Base-by-base conservation (phyloP, 2,113 vertebrate genomes). In the Callocephalon fimbriatum region DNA sequence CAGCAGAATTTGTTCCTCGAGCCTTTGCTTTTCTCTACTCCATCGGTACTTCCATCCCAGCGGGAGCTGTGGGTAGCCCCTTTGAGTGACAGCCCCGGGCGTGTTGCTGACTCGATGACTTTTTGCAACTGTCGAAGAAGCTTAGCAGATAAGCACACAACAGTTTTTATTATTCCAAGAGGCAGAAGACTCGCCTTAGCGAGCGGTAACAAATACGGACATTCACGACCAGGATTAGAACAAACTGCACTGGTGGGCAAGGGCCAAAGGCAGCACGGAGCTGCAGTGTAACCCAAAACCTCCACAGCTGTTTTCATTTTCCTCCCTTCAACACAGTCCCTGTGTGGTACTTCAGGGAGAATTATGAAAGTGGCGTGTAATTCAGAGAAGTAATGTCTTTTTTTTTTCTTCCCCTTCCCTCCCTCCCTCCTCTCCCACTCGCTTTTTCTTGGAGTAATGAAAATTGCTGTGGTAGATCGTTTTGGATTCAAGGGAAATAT, bases 251-350 rank as follows among this genome's bases (percentile, higher is more conserved):
- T 90, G 98, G 98, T 98, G 98, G 98, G 98, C 97, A 97, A 92
- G 93, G 98, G 98, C 98, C 97, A 97, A 98, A 97, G 98, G 98
- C 97, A 94, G 93, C 95, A 92, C 91, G 89, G 97, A 95, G 95
- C 97, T 93, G 83, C 93, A 97, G 93, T 96, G 98, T 98, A 98
- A 98, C 98, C 97, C 97, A 97, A 98, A 98, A 98, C 98, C 98
- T 97, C 97, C 77, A 97, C 98, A 99, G 98, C 98, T 98, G 98
- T 98, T 98, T 98, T 98, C 98, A 98, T 98, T 98, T 99, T 98
- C 97, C 98, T 95, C 96, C 97, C 97, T 97, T 97, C 97, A 97
- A 98, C 97, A 96, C 97, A 97, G 98, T 97, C 97, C 97, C 97
- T 98, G 97, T 98, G 97, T 98, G 98, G 98, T 94, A 98, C 97